Base-by-base conservation (phyloP, 2,113 vertebrate species). In the Clarias macrocephalus region DNA sequence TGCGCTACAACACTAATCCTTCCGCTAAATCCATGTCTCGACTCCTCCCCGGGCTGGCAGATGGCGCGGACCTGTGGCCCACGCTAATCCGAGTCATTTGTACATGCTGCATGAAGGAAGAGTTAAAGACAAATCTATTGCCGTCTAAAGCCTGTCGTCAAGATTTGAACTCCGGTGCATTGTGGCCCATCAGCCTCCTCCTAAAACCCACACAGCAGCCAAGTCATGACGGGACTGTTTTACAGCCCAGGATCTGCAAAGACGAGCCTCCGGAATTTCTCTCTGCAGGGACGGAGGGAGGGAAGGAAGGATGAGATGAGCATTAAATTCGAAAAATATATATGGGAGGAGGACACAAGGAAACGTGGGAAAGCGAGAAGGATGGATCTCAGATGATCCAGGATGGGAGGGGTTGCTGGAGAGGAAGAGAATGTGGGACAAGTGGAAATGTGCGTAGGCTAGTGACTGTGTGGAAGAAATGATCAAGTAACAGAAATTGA, bases 21-120 rank as follows among this genome's bases (percentile, higher is more conserved):
- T 72, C 65, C 30, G 42, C 84, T 88, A 76, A 84, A 88, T 83
- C 82, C 90, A 83, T 60, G 56, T 88, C 87, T 91, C 85, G 54
- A 70, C 83, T 88, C 59, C 72, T 88, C 33, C 62, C 28, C 48
- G 80, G 56, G 84, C 60, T 30, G 66, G 68, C 89, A 90, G 88
- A 88, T 86, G 90, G 89, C 62, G 73, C 18, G 13, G 54, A 60
- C 62, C 79, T 15, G 62, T 77, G 76, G 73, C 66, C 79, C 33
- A 19, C 19, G 76, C 76, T 75, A 76, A 80, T 52, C 62, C 73
- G n/a, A 80, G 77, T 59, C 15, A 5, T 42, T 85, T 18, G 1
- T 65, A 65, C 33, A 25, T 13, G 9, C 80, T 63, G 75, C 23
- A 10, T 23, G 30, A 30, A 37, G 19, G 25, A 79, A 33, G 48